phyloP scores from a whole-genome alignment of 2,888 invertebrate genomes.

The Lithosia quadra region DNA sequence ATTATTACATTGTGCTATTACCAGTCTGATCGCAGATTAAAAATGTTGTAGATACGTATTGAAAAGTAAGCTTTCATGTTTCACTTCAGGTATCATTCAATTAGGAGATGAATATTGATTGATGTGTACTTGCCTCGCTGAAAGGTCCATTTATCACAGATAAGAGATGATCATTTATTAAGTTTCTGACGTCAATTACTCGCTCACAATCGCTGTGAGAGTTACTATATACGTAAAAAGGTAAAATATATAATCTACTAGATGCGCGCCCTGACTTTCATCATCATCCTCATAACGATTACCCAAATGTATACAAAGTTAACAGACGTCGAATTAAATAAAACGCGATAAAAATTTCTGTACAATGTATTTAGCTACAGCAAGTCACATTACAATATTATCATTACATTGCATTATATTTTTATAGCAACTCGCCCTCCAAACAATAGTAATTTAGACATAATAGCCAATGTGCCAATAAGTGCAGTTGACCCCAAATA shows the following conservation, averaged over 20 bases:
- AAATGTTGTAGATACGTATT: background rate
- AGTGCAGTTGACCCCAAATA: too few relatives aligned
- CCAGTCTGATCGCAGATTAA: background rate
- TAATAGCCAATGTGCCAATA: too few relatives aligned
- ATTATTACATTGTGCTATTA: background rate
- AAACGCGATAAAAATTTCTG: too few relatives aligned
- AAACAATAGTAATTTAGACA: too few relatives aligned
- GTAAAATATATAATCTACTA: constrained; percentile 10
- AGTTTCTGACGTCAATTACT: constrained; percentile 37
- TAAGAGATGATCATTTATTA: constrained; percentile 46
- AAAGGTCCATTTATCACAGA: constrained; percentile 46
- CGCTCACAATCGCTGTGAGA: constrained; percentile 32
- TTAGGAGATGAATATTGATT: constrained; percentile 42
- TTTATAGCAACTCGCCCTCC: too few relatives aligned
- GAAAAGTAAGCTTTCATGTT: constrained; percentile 10
- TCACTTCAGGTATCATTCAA: constrained; percentile 28
- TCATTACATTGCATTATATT: too few relatives aligned
- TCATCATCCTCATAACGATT: too few relatives aligned
- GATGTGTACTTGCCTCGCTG: constrained; percentile 32
- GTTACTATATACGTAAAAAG: constrained; percentile 7
- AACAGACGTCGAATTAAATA: too few relatives aligned
- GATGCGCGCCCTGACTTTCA: background rate
- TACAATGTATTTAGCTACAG: too few relatives aligned
- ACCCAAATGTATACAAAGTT: too few relatives aligned
- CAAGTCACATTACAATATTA: too few relatives aligned